Base-by-base conservation (phyloP, 2,113 vertebrate species). In the Camelus bactrianus region DNA sequence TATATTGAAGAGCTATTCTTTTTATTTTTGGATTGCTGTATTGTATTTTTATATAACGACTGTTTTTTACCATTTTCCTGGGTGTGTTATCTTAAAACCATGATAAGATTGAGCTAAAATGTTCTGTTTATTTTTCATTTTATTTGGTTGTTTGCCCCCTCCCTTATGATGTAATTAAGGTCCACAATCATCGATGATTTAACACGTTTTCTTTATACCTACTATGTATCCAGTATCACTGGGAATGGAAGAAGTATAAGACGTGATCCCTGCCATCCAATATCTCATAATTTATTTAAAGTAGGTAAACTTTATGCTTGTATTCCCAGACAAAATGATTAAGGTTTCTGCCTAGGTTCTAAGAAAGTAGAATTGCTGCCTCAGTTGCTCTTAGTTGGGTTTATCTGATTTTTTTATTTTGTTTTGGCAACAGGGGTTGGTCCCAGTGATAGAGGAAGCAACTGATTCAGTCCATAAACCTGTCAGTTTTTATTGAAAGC, bases 401-500 rank as follows among this genome's bases (percentile, higher is more conserved):
- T 91, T 84, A 14, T 94, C 82, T n/a, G 28, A 91, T 16, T 90
- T 97, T 48, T 82, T 90, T 77, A 67, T 83, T 75, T 85, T 58
- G 32, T 72, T 93, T 92, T 91, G 86, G 52, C 56, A 73, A 67
- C 15, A 93, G 32, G 76, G 35, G 38, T 67, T 92, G 58, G 48
- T 76, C 72, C 13, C 46, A 64, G 56, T 86, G 92, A 83, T 52
- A 24, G 50, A 88, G 50, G 54, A 35, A 65, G 30, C 79, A 93
- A 79, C 89, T 52, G 38, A 35, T 91, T 95, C 62, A 89, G 20
- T 69, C 28, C 64, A 20, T 91, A 35, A 91, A 1, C 94, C 42
- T 95, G 82, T 90, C 87, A 86, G 38, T 48, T 97, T 95, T 94
- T 52, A 91, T 62, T 84, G 69, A 95, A 92, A 93, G 38, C 28